phyloP scores from a whole-genome alignment of 1,140 invertebrate genomes.

The Drosophila mojavensis region DNA sequence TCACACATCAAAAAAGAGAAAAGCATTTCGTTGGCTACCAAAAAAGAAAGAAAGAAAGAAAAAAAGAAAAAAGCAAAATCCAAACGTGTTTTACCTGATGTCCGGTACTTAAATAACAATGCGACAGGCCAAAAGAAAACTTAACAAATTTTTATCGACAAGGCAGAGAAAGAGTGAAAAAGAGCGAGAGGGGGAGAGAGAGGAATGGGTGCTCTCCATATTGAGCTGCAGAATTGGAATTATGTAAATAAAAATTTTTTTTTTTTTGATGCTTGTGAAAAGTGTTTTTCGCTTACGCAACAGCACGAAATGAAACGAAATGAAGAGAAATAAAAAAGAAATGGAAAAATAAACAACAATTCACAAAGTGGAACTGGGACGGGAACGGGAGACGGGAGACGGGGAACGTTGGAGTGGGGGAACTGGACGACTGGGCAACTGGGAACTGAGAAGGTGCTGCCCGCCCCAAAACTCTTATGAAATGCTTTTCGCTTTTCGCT shows the following conservation, averaged over 20 bases:
- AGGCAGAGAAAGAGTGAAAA: not conserved
- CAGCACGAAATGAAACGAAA: constrained; percentile 5
- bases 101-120: constrained; percentile 51
- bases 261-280: constrained; percentile 21
- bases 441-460: constrained; percentile 18
- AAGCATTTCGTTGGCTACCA: constrained; percentile 32
- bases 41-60: constrained; percentile 7
- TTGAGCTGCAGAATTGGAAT: constrained; percentile 36
- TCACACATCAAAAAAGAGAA: constrained; percentile 25
- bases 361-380: not conserved
- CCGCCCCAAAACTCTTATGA: constrained; percentile 37
- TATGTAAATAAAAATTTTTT: constrained; percentile 35
- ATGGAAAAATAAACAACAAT: constrained; percentile 10
- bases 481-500: constrained; percentile 41
- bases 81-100: constrained; percentile 46
- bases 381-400: not conserved
- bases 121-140: constrained; percentile 15
- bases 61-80: constrained; percentile 8
- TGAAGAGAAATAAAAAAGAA: not conserved
- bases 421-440: not conserved
- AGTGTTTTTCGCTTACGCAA: constrained; percentile 45
- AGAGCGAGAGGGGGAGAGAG: not conserved
- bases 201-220: constrained; percentile 9
- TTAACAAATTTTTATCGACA: constrained; percentile 41
- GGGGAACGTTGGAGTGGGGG: not conserved